Conservation (phyloP, 2,113 vertebrate genomes). For the Pao palembangensis region DNA sequence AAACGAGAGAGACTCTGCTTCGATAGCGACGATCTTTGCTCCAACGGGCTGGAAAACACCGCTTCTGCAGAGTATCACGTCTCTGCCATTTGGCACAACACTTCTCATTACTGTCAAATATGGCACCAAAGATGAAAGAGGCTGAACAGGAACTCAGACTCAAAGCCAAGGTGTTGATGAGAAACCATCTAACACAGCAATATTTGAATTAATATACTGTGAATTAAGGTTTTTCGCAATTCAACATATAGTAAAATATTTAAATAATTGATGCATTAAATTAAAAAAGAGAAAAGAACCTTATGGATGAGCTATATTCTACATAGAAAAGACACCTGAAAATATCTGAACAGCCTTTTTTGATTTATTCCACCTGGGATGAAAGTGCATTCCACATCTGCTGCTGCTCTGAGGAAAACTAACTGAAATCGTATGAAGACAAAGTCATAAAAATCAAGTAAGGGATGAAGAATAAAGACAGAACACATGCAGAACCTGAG, state of each 20-base stretch:
- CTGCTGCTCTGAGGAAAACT: constrained; percentile 74
- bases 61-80: constrained; percentile 24
- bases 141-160: constrained; percentile 6
- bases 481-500: constrained; percentile 15
- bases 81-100: constrained; percentile 37
- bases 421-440: constrained; percentile 79
- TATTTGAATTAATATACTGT: no score
- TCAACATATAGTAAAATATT: no score
- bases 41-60: constrained; percentile 31
- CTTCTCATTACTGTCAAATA: constrained; percentile 35
- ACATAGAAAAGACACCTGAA: constrained; percentile 31
- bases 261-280: no score
- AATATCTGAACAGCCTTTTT: constrained; percentile 57
- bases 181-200: not conserved
- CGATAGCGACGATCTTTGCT: constrained; percentile 17
- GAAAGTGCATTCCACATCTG: constrained; percentile 79
- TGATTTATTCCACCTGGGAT: constrained; percentile 80
- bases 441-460: constrained; percentile 42
- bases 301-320: not conserved
- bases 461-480: constrained; percentile 22
- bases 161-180: not conserved
- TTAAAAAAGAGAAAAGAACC: no score
- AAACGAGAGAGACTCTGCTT: constrained; percentile 2
- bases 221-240: no score
- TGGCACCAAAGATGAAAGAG: constrained; percentile 13